These are phyloP conservation scores for Rynchops niger DNA, from an alignment of 2,113 vertebrate species.

Conservation along the genomic window DNA sequence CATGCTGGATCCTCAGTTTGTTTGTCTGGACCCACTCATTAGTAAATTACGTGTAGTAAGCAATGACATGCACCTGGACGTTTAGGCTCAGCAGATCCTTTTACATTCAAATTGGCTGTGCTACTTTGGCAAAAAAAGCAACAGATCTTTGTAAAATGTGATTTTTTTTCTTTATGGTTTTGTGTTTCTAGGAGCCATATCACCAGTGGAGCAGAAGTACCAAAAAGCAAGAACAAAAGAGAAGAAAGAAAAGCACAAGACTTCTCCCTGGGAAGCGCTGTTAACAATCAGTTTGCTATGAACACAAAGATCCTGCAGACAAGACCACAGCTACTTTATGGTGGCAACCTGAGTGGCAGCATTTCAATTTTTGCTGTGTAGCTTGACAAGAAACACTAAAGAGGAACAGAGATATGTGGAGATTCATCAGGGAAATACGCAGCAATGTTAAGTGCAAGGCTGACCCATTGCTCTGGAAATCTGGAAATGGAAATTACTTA, in stretches of 20 bases:
- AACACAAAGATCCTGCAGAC: neutral
- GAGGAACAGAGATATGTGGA: neutral
- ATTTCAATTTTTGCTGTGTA: neutral
- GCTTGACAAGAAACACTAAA: neutral
- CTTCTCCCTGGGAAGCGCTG: neutral
- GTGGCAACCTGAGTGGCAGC: neutral
- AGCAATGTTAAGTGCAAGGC: neutral
- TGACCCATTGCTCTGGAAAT: neutral
- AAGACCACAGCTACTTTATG: neutral
- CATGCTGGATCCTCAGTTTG: slow-evolving; percentile 45
- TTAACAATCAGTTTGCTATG: neutral
- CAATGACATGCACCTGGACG: slow-evolving; percentile 12
- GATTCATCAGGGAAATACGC: neutral
- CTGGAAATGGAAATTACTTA: neutral
- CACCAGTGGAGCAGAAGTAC: neutral
- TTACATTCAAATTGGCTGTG: neutral
- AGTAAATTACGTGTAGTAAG: slow-evolving; percentile 8
- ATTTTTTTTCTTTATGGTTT: neutral
- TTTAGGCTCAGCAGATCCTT: neutral
- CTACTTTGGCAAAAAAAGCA: neutral
- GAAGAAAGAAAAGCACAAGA: neutral
- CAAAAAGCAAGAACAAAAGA: neutral
- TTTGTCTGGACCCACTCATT: slow-evolving; percentile 51
- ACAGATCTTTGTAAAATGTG: neutral
- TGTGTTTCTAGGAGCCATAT: neutral